These are phyloP conservation scores for Etia nguti DNA, from an alignment of 2,113 vertebrate species.

Conservation along the genomic window DNA sequence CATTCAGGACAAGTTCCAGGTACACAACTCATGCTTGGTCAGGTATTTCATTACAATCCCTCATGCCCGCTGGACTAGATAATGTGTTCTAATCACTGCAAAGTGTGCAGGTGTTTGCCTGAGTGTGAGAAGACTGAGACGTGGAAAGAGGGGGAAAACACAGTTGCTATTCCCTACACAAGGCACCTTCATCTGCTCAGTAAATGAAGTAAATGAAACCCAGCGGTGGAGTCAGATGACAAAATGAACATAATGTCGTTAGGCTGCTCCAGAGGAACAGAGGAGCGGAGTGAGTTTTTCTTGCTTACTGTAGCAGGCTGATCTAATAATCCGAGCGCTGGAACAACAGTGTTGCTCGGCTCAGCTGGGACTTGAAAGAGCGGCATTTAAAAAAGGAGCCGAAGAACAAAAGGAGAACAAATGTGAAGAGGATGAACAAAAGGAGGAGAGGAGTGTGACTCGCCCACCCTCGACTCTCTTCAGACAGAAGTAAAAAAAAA, in stretches of 20 bases:
- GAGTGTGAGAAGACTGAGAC: not conserved
- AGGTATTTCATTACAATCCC: constrained; percentile 47
- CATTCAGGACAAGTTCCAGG: constrained; percentile 40
- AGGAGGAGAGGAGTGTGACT: constrained; percentile 27
- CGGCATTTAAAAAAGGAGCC: not conserved
- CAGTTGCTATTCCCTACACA: not conserved
- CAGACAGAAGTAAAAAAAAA: constrained; percentile 25
- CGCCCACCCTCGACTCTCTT: constrained; percentile 19
- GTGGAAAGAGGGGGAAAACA: not conserved
- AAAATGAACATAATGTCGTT: constrained; percentile 43
- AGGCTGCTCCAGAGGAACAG: constrained; percentile 12
- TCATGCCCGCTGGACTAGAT: constrained; percentile 18
- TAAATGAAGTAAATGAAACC: constrained; percentile 46
- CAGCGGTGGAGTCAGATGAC: constrained; percentile 46
- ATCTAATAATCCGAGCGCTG: constrained; percentile 37
- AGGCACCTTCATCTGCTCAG: constrained; percentile 2
- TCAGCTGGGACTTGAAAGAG: constrained; percentile 21
- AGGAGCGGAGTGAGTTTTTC: constrained; percentile 18
- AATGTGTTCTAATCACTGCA: constrained; percentile 21
- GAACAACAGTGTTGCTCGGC: constrained; percentile 2
- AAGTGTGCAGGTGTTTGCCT: not conserved
- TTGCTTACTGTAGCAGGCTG: constrained; percentile 28
- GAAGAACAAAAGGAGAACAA: constrained; percentile 7
- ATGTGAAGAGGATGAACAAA: constrained; percentile 27
- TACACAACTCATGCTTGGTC: constrained; percentile 36